A percentile compares a stretch with the other conserved stretches of the same genome.
Evolutionary conservation across 2,888 invertebrate genomes (phyloP).

Genomic region (Drosophila neoperkinsi): DNA sequence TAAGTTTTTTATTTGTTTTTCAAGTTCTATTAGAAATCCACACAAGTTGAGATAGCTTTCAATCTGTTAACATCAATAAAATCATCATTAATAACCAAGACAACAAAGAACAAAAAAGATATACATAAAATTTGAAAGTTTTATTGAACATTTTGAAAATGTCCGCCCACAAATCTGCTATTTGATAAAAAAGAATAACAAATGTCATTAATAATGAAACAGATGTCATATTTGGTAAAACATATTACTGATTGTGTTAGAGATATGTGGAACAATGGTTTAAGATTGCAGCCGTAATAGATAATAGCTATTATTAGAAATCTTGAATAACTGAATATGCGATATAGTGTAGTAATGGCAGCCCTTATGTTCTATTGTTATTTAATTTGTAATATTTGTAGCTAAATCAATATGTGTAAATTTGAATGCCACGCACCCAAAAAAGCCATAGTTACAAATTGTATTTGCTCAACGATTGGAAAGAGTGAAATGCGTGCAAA

Average conservation of each 20-base stretch:
- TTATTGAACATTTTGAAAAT: background rate
- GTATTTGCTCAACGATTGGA: background rate
- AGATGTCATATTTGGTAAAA: background rate
- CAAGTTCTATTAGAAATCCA: background rate
- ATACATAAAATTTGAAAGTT: background rate
- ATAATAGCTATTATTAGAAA: background rate
- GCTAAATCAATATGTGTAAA: slow-evolving; percentile 31
- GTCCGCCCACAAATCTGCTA: background rate
- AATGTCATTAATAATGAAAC: background rate
- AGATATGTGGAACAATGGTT: background rate
- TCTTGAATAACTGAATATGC: background rate
- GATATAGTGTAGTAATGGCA: background rate
- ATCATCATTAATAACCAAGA: background rate
- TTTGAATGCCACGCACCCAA: slow-evolving; percentile 3
- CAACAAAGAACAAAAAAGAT: background rate
- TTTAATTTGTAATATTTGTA: background rate
- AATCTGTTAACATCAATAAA: background rate
- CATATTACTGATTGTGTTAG: background rate
- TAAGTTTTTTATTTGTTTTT: background rate
- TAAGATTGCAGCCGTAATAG: background rate
- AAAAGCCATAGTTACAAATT: slow-evolving; percentile 1
- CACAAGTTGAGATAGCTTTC: background rate
- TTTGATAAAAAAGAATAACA: background rate
- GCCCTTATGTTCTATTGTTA: background rate
- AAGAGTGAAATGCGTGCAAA: slow-evolving; percentile 6